Base-by-base conservation (phyloP, 2,113 vertebrate genomes). In the Bos indicus region DNA sequence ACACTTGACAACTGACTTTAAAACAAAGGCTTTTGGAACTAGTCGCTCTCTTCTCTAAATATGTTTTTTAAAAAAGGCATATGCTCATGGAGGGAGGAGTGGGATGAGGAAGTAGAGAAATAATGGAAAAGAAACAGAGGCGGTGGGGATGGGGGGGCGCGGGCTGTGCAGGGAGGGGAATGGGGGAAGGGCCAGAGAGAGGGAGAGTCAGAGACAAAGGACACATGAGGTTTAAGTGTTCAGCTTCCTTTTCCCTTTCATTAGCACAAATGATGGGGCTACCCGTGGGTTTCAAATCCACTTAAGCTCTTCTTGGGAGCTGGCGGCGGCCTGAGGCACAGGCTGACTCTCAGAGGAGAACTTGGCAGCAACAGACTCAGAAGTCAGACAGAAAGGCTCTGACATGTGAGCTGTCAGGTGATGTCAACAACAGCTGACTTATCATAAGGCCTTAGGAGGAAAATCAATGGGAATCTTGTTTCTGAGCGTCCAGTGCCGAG, bases 381-480 rank as follows among this genome's bases (percentile, higher is more conserved):
- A 99, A 99, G 99, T 99, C 99, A 99, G 98, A 97, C 95, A 23
- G 52, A 97, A 98, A 98, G 99, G 98, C 98, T 99, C 98, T 99
- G 99, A 99, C 99, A 98, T 98, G 98, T 98, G 99, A 99, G 99
- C 99, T 98, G 97, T 98, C 96, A 94, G 98, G 98, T 98, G 99
- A 98, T 99, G 99, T 99, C 99, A 99, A 98, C 97, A 99, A 99
- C 99, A 99, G 99, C 99, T 99, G 99, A 99, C 99, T 99, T 98
- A 99, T 99, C 99, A 99, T 99, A 98, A 99, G 99, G 99, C 99
- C 98, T 98, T 97, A 7, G 17, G 98, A 94, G 74, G 92, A 97
- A 98, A 99, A 98, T 98, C 98, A 97, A 98, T 77, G 94, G 97
- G 98, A 97, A 97, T 97, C 98, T 98, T 98, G 98, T 98, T 99